phyloP scores from a whole-genome alignment of 2,888 invertebrate genomes.

The Ellobium chinense region DNA sequence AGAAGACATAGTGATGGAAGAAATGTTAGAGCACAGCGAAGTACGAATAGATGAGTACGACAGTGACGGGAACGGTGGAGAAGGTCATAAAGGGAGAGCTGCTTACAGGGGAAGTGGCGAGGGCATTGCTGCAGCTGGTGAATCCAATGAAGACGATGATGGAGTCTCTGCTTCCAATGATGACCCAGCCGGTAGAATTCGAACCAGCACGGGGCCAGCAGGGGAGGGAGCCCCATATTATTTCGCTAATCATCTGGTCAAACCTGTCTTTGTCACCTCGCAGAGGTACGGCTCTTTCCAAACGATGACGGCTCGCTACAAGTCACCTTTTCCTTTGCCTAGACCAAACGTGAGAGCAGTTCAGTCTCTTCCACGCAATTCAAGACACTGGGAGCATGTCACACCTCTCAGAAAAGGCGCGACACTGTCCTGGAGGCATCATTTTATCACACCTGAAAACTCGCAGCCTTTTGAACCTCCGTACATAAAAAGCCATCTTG shows the following conservation, averaged over 20 bases:
- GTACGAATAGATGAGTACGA: not conserved
- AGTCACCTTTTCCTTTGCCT: not conserved
- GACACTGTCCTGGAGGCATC: not conserved
- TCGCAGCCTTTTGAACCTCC: not conserved
- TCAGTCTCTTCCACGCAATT: conserved; percentile 23
- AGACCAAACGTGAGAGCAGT: not conserved
- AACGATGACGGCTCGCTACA: conserved; percentile 25
- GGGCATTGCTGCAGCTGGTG: not conserved
- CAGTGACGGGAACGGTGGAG: too few relatives aligned
- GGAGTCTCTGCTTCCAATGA: not conserved
- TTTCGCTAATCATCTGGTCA: conserved; percentile 41
- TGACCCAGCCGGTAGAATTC: not conserved
- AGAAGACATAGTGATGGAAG: not conserved
- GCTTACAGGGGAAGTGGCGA: not conserved
- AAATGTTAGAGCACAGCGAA: not conserved
- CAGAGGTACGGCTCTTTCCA: conserved; percentile 38
- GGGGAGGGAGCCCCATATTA: conserved; percentile 12
- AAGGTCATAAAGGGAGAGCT: not conserved
- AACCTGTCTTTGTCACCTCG: conserved; percentile 37
- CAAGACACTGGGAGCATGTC: not conserved
- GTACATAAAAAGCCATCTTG: not conserved
- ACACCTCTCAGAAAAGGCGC: not conserved
- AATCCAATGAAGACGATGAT: conserved; percentile 17
- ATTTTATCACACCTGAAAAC: not conserved
- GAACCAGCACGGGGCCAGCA: not conserved